Conservation (phyloP, 2,888 invertebrate species). For the Sylvicola cinctus region DNA sequence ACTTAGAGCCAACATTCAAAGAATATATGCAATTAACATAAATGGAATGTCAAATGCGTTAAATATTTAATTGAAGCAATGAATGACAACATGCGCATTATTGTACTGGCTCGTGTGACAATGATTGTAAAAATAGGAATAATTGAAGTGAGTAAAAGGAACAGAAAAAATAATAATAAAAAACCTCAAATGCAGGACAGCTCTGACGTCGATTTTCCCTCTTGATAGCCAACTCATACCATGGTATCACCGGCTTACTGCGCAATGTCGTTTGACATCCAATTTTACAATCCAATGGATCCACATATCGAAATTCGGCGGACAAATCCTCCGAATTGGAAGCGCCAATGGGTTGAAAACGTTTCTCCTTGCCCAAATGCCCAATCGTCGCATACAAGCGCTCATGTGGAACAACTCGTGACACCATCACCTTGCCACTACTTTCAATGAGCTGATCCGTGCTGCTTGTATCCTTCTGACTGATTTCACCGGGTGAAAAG, state of each 20-base stretch:
- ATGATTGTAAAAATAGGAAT: no score
- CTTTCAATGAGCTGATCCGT: background rate
- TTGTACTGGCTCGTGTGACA: no score
- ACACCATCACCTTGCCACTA: background rate
- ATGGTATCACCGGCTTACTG: conserved; percentile 53
- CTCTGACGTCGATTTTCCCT: conserved; percentile 56
- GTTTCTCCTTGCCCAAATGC: conserved; percentile 7
- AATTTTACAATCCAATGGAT: conserved; percentile 40
- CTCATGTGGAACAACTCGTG: background rate
- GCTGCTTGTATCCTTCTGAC: background rate
- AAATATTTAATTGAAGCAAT: no score
- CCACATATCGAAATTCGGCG: conserved; percentile 18
- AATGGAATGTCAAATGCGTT: no score
- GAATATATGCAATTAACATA: no score
- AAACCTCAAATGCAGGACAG: conserved; percentile 54
- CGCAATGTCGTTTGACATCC: conserved; percentile 44
- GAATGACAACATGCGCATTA: no score
- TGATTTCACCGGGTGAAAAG: conserved; percentile 15
- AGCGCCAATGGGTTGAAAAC: background rate
- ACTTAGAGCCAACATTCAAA: no score
- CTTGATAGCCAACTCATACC: conserved; percentile 74
- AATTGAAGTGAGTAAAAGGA: no score
- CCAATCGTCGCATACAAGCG: conserved; percentile 7
- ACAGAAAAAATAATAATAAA: conserved; percentile 5
- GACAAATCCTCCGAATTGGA: background rate